phyloP scores from a whole-genome alignment of 2,888 invertebrate genomes.

The Palloptera scutellata region DNA sequence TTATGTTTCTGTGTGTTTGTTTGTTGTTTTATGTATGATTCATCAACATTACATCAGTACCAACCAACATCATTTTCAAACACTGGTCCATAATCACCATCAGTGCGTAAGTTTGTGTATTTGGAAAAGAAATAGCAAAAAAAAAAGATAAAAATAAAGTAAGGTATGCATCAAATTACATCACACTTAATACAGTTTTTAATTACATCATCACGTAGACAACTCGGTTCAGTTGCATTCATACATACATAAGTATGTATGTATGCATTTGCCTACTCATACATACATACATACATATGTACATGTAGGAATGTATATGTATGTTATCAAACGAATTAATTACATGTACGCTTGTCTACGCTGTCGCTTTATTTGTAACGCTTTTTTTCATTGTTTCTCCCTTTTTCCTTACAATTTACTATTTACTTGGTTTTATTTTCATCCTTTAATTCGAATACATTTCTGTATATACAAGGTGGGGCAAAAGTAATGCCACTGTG shows the following conservation, averaged over 20 bases:
- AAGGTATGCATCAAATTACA: slow-evolving; percentile 4
- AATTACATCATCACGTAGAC: slow-evolving; percentile 1
- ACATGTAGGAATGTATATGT: too few relatives aligned
- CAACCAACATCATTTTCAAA: background rate
- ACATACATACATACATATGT: background rate
- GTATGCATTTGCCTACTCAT: background rate
- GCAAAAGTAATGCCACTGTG: too few relatives aligned
- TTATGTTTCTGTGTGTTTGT: background rate
- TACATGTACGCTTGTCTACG: background rate
- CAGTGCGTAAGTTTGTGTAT: background rate
- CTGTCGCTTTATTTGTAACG: too few relatives aligned
- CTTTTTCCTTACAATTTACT: too few relatives aligned
- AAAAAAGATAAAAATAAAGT: background rate
- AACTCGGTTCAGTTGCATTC: background rate
- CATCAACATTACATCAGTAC: background rate
- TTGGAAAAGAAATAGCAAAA: background rate
- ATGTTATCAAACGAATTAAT: slow-evolving; percentile 10
- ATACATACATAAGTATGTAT: background rate
- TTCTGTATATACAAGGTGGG: too few relatives aligned
- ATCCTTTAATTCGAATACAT: too few relatives aligned
- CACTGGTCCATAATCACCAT: background rate
- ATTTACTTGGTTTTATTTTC: too few relatives aligned
- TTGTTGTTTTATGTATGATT: background rate
- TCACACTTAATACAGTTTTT: slow-evolving; percentile 19
- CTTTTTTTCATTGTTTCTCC: too few relatives aligned